phyloP scores from a whole-genome alignment of 2,888 invertebrate genomes.

The Agrotis ipsilon region DNA sequence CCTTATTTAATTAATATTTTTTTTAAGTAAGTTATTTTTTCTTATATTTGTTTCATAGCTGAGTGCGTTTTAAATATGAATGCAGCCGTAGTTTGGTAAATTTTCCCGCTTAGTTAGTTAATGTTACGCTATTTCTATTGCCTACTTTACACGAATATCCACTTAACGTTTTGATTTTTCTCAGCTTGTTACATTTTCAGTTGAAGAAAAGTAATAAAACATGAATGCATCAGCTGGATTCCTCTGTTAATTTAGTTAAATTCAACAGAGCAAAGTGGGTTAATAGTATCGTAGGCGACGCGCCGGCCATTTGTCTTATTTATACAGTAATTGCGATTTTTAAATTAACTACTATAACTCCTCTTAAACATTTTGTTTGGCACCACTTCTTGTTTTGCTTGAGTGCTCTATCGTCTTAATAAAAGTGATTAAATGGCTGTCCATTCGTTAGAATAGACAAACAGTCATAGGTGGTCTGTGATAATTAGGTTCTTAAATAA shows the following conservation, averaged over 20 bases:
- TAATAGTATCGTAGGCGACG: slow-evolving; percentile 50
- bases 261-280: slow-evolving; percentile 41
- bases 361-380: slow-evolving; percentile 44
- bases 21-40: too few relatives aligned
- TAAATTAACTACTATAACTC: slow-evolving; percentile 34
- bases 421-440: slow-evolving; percentile 17
- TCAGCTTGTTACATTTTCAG: background rate
- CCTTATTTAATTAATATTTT: too few relatives aligned
- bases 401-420: slow-evolving; percentile 28
- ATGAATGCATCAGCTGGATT: slow-evolving; percentile 16
- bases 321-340: slow-evolving; percentile 48
- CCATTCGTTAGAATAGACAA: too few relatives aligned
- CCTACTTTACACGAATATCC: background rate
- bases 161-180: background rate
- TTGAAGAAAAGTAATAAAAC: slow-evolving; percentile 19
- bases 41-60: too few relatives aligned
- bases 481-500: slow-evolving; percentile 2
- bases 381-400: slow-evolving; percentile 40
- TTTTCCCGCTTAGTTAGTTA: background rate
- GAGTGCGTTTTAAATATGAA: too few relatives aligned
- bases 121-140: background rate
- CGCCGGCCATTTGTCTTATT: slow-evolving; percentile 48
- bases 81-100: background rate
- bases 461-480: slow-evolving; percentile 10
- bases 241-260: slow-evolving; percentile 17